Conservation (phyloP, 2,888 invertebrate species). For the Eretmocerus hayati region DNA sequence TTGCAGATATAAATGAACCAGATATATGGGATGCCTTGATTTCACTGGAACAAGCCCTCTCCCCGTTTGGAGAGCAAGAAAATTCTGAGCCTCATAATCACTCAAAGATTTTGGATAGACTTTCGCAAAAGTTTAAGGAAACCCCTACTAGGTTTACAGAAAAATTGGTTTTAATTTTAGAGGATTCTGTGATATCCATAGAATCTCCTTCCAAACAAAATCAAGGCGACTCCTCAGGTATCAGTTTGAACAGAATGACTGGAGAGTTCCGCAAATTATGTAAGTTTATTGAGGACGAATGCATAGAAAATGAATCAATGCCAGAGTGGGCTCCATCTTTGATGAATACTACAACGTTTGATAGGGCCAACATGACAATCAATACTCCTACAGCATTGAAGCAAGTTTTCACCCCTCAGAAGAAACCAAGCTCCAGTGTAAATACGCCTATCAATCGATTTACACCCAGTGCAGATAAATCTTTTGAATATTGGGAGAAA, state of each 20-base stretch:
- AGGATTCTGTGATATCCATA: conserved; percentile 32
- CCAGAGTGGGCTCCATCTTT: conserved; percentile 33
- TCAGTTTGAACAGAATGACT: conserved; percentile 34
- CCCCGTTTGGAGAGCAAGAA: conserved; percentile 12
- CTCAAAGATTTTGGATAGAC: conserved; percentile 26
- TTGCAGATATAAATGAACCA: conserved; percentile 14
- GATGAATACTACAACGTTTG: conserved; percentile 13
- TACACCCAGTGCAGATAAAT: conserved; percentile 24
- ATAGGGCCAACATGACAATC: conserved; percentile 9
- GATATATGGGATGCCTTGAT: conserved; percentile 20
- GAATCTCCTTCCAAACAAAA: conserved; percentile 13
- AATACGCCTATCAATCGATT: conserved; percentile 17
- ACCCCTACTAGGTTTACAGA: conserved; percentile 36
- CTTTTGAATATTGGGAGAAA: conserved; percentile 26
- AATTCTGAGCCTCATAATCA: conserved; percentile 3
- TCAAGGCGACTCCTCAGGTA: conserved; percentile 17
- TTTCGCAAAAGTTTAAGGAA: conserved; percentile 30
- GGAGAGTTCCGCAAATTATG: conserved; percentile 36
- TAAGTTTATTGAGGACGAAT: conserved; percentile 38
- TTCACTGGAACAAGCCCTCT: conserved; percentile 14
- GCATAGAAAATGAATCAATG: too few species aligned
- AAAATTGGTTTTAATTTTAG: conserved; percentile 36
- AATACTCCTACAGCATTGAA: conserved; percentile 1
- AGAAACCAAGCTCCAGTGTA: conserved; percentile 5
- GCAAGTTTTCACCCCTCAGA: conserved; percentile 24